A percentile compares a stretch with the other conserved stretches of the same genome.
phyloP scores from a whole-genome alignment of 92 coral and sea anemone genomes.

The Parazoanthus swiftii region DNA sequence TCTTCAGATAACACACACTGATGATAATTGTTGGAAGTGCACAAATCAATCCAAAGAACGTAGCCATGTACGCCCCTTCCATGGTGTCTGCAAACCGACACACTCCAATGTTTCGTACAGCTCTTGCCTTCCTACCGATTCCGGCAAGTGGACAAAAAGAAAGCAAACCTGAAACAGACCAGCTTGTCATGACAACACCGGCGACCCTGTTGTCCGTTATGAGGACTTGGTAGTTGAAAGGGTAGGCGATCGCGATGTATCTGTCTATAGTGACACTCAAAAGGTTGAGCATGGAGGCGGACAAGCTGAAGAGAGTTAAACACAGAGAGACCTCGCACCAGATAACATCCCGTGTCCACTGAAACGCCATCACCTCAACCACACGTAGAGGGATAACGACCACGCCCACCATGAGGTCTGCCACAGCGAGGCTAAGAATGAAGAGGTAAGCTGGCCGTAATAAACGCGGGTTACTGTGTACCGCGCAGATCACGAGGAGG shows the following conservation, averaged over 20 bases:
- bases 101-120: not conserved
- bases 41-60: constrained; percentile 48
- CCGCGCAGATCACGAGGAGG: constrained; percentile 46
- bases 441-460: constrained; percentile 45
- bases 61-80: constrained; percentile 38
- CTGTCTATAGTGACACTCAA: constrained; percentile 56
- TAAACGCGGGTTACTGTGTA: constrained; percentile 43
- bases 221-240: constrained; percentile 45
- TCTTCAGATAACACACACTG: constrained; percentile 50
- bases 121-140: constrained; percentile 19
- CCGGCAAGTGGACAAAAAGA: constrained; percentile 50
- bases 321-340: constrained; percentile 56
- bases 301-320: constrained; percentile 50
- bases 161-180: constrained; percentile 41
- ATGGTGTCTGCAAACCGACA: constrained; percentile 58
- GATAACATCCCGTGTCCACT: constrained; percentile 41
- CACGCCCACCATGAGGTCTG: constrained; percentile 62
- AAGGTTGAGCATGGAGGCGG: constrained; percentile 55
- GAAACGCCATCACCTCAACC: constrained; percentile 44
- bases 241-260: constrained; percentile 53
- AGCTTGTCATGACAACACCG: constrained; percentile 17
- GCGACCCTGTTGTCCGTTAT: constrained; percentile 37
- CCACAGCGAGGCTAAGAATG: constrained; percentile 49
- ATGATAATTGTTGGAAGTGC: constrained; percentile 49
- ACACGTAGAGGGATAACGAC: constrained; percentile 47